Evolutionary conservation across 2,888 invertebrate species (phyloP), one percentile per base, ranked within the genome.

Genomic region (Therioaphis trifolii): DNA sequence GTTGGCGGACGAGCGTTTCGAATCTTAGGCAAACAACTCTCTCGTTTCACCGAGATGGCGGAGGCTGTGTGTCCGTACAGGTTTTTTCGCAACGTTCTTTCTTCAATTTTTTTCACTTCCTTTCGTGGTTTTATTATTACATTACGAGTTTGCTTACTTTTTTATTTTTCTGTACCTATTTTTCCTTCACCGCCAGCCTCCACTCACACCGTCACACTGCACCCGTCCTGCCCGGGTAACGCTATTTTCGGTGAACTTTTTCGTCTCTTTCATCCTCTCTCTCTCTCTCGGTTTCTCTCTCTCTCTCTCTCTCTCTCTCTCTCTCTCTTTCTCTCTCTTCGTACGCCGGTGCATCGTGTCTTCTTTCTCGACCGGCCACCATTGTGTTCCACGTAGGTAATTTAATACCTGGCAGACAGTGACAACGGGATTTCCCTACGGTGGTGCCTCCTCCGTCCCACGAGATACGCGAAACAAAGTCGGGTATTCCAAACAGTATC

Each of bases 351-450:
- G n/a, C n/a, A n/a, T n/a, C n/a, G n/a, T n/a, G n/a, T n/a, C n/a
- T n/a, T n/a, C n/a, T n/a, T n/a, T n/a, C n/a, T n/a, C n/a, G 18
- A 18, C 1, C 43, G n/a, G 29, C n/a, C 52, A 29, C 29, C 15
- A 27, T 63, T 77, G 61, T 55, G 63, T 43, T 11, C n/a, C 24
- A 7, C 27, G 66, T 63, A 66, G 52, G 66, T 78, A 78, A 78
- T 68, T 78, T 78, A 78, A 35, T 68, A 52, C 66, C 77, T 35
- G 63, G 15, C 49, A 77, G 63, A 78, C 77, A 68, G 77, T 66
- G 77, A 78, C 77, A 78, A 78, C 66, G 77, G 77, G 49, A 66
- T 77, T 77, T 77, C 66, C 35, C 63, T 77, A 77, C 49, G 49
- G 63, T 21, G 18, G 29, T 4, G 3, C 15, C n/a, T 4, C 27